These are phyloP conservation scores for Microhierax caerulescens DNA, from an alignment of 2,797 vertebrate genomes.

Conservation along the genomic window DNA sequence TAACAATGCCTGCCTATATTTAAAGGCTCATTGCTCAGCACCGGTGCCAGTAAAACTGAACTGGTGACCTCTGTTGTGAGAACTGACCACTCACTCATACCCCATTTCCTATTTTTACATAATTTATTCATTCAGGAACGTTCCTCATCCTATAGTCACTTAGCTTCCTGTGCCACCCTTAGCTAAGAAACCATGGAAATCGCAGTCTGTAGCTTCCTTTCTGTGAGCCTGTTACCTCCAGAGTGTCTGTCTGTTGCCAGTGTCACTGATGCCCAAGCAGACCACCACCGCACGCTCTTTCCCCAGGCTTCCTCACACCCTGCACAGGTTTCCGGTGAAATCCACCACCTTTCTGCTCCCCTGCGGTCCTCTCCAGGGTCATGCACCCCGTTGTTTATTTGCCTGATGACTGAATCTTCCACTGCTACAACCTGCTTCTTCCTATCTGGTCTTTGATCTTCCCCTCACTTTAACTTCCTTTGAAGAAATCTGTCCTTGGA, in stretches of 20 bases:
- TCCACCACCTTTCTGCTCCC: neutral
- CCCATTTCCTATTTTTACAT: neutral
- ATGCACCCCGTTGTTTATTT: slow-evolving; percentile 17
- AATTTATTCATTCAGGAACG: neutral
- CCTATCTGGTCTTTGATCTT: slow-evolving; percentile 52
- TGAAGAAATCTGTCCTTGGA: slow-evolving; percentile 48
- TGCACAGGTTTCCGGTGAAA: slow-evolving; percentile 21
- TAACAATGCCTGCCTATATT: neutral
- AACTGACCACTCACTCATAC: neutral
- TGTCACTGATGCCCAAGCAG: neutral
- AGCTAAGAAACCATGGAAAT: neutral
- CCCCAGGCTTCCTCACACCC: neutral
- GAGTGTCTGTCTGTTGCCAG: neutral
- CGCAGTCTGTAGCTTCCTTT: neutral
- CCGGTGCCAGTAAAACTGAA: neutral
- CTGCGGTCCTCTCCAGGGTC: neutral
- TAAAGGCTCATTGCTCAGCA: neutral
- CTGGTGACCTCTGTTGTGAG: neutral
- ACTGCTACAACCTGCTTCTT: slow-evolving; percentile 43
- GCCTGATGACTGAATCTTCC: slow-evolving; percentile 21
- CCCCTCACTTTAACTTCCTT: slow-evolving; percentile 19
- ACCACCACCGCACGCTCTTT: neutral
- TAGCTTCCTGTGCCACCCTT: neutral
- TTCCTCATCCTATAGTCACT: neutral
- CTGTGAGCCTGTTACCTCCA: neutral